Evolutionary conservation across 2,113 vertebrate genomes (phyloP).

Genomic region (Peromyscus maniculatus): DNA sequence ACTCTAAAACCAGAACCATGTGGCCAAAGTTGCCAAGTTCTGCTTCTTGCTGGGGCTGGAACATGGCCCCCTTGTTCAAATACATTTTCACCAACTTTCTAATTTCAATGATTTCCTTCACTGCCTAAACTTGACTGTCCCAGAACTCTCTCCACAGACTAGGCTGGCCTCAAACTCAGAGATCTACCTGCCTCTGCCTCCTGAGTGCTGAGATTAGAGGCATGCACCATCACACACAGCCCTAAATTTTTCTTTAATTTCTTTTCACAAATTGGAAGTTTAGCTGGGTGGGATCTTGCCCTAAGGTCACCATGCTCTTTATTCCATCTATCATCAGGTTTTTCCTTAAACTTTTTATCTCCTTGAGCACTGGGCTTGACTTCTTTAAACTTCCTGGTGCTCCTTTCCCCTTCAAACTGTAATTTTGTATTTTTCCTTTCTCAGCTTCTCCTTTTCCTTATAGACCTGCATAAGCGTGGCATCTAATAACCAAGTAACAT

Average conservation of each 20-base stretch:
- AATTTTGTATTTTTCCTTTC: not conserved
- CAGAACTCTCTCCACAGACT: not conserved
- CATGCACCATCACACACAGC: not conserved
- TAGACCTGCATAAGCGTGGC: not conserved
- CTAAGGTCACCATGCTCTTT: not conserved
- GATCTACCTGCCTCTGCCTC: not conserved
- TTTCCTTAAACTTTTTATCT: not conserved
- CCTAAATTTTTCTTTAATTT: not conserved
- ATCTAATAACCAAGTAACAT: not conserved
- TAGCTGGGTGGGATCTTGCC: not conserved
- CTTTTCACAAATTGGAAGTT: not conserved
- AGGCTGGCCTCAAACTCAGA: not conserved
- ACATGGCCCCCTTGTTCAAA: not conserved
- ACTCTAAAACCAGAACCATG: not conserved
- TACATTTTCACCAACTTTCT: not conserved
- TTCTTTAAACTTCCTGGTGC: too few relatives aligned
- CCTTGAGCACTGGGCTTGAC: not conserved
- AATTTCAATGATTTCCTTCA: not conserved
- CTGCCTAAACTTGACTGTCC: not conserved
- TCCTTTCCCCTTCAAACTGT: not conserved
- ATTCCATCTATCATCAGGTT: not conserved
- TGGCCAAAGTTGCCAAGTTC: not conserved
- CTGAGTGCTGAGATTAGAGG: not conserved
- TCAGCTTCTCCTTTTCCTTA: not conserved
- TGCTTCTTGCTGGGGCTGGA: not conserved